phyloP scores from a whole-genome alignment of 2,113 vertebrate genomes.

The Syrrhaptes paradoxus region DNA sequence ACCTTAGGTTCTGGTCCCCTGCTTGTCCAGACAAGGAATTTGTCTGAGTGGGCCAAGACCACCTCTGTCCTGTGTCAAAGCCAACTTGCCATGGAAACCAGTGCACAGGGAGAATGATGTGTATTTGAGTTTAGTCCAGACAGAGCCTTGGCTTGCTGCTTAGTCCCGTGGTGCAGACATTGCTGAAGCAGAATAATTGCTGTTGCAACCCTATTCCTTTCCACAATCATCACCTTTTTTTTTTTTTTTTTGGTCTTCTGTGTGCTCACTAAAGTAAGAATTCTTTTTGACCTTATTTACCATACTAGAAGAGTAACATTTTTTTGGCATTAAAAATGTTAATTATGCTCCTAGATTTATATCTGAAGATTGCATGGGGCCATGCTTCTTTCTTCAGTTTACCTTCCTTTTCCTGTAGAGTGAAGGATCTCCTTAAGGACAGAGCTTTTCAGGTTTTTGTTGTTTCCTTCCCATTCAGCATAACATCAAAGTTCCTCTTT shows the following conservation, averaged over 20 bases:
- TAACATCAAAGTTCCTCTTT: neutral
- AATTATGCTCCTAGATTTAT: neutral
- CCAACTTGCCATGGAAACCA: neutral
- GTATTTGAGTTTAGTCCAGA: neutral
- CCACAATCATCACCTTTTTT: neutral
- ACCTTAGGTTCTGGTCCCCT: neutral
- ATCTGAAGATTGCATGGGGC: neutral
- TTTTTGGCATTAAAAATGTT: neutral
- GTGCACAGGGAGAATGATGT: neutral
- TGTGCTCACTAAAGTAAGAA: neutral
- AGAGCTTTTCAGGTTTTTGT: neutral
- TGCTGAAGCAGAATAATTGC: neutral
- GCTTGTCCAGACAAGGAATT: neutral
- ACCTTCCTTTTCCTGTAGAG: neutral
- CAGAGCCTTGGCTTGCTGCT: neutral
- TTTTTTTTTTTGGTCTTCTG: neutral
- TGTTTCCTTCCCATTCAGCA: neutral
- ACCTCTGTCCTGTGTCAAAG: neutral
- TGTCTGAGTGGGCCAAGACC: neutral
- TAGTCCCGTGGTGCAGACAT: neutral
- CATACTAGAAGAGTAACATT: neutral
- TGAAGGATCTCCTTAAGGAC: neutral
- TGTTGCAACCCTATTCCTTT: neutral
- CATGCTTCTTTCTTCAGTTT: neutral
- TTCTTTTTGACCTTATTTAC: neutral